Percentiles rank a stretch among this genome's conserved stretches.
Evolutionary conservation across 2,113 vertebrate genomes (phyloP).

Genomic region (Dermatemys mawii): DNA sequence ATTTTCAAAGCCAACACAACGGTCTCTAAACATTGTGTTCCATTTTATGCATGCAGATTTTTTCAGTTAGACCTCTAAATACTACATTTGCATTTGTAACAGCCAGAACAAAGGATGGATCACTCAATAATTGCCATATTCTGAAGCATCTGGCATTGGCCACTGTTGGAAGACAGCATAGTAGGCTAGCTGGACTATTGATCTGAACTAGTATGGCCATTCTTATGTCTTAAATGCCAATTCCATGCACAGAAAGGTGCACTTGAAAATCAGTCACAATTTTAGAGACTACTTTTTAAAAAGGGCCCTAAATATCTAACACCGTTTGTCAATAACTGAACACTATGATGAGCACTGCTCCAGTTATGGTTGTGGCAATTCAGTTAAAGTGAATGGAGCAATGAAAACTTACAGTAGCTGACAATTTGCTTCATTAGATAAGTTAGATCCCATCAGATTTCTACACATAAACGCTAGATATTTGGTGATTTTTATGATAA

Average conservation of each 20-base stretch:
- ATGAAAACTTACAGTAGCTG: background rate
- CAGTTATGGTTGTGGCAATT: background rate
- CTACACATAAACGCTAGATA: rapidly evolving
- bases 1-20: background rate
- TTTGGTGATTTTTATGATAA: rapidly evolving
- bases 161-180: background rate
- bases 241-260: background rate
- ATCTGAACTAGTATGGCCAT: background rate
- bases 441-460: background rate
- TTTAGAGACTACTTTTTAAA: background rate
- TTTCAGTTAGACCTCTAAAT: background rate
- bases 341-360: background rate
- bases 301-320: background rate
- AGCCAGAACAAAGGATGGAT: background rate
- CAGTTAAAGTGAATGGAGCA: background rate
- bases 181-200: background rate
- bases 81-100: background rate
- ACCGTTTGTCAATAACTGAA: background rate
- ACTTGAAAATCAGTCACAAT: background rate
- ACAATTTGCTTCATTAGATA: background rate
- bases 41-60: background rate
- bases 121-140: background rate
- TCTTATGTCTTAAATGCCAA: background rate
- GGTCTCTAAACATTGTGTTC: background rate
- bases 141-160: background rate